These are phyloP conservation scores for Calephelis virginiensis DNA, from an alignment of 1,140 invertebrate species.

Conservation along the genomic window DNA sequence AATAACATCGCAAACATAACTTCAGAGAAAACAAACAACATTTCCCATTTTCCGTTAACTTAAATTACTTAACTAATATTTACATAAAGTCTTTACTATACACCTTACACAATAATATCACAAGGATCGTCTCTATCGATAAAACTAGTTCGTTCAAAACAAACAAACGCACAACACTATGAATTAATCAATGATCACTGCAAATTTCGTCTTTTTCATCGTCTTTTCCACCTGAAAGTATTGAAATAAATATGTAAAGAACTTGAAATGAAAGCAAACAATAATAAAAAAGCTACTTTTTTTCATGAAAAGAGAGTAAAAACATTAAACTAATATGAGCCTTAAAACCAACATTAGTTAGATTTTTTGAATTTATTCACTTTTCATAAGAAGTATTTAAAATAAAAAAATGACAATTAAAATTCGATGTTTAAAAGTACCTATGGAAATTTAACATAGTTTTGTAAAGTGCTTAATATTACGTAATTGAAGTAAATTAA, in stretches of 20 bases:
- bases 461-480: no score
- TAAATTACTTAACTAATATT: conserved; percentile 68
- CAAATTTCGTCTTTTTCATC: conserved; percentile 67
- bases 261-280: conserved; percentile 42
- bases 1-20: conserved; percentile 48
- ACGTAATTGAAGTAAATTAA: no score
- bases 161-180: conserved; percentile 51
- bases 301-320: neutral
- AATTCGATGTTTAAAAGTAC: no score
- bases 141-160: conserved; percentile 47
- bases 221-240: conserved; percentile 72
- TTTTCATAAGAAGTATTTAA: no score
- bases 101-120: conserved; percentile 71
- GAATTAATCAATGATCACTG: conserved; percentile 62
- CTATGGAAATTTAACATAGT: no score
- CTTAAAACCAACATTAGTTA: no score
- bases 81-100: conserved; percentile 59
- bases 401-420: no score
- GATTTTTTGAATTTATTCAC: no score
- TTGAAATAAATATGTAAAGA: conserved; percentile 44
- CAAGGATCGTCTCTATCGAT: conserved; percentile 72
- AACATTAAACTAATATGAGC: no score
- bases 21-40: conserved; percentile 54
- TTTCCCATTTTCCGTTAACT: conserved; percentile 51
- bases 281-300: conserved; percentile 1